Base-by-base conservation (phyloP, 2,888 invertebrate genomes). In the Tridacna crocea region DNA sequence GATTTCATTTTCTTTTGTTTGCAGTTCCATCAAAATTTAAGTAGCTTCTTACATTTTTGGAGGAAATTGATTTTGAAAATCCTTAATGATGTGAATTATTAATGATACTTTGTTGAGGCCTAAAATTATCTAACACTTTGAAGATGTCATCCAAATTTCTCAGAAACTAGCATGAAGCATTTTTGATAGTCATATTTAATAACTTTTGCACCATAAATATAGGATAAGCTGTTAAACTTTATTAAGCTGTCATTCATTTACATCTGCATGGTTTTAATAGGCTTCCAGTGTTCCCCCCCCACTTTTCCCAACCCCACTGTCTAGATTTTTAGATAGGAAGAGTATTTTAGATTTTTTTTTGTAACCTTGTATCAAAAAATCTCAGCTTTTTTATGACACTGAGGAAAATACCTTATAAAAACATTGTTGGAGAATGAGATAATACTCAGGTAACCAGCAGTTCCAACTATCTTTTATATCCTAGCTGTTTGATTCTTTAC, bases 1-100 rank as follows among this genome's bases (percentile, higher is more conserved):
- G 72, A 72, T 36, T 72, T 65, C 48, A 72, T 65, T 73, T 72
- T 78, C 78, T 78, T 77, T 78, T 78, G 78, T 78, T 72, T 78
- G 78, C 46, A 36, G 61, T 72, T 72, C 78, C 78, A 78, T 78
- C 78, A 72, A 78, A 72, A 55, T 51, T 73, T 78, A 78, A 78
- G 78, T 72, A 73, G 72, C 55, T 26, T 72, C 72, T 63, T 73
- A 51, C 61, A 36, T 22, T 65, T 63, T 24, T 26, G 51, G 60
- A 72, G 77, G 72, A 78, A 78, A 72, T 78, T 61, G 12, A 27
- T 65, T 63, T 78, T 63, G 72, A 72, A 78, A 51, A 48, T 72
- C 46, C 48, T 72, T 78, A 78, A 78, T 78, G 63, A 78, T 63
- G 65, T 78, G 61, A 78, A 78, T 78, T 72, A 72, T 70, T 55